Base-by-base conservation (phyloP, 2,113 vertebrate genomes). In the Phoenicopterus ruber region DNA sequence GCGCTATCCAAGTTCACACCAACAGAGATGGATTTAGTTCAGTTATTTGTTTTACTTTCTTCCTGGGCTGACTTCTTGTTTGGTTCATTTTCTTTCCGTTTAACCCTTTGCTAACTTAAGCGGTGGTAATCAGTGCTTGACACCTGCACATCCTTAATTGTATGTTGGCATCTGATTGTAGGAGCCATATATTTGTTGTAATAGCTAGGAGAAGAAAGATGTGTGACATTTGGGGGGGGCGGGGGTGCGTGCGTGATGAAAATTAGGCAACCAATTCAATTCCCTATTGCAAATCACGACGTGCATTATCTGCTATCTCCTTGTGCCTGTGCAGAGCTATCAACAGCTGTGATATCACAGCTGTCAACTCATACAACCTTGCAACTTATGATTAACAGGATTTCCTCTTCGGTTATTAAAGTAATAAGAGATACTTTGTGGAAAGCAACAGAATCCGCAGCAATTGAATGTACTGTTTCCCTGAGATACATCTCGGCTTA, bases 341-440 rank as follows among this genome's bases (percentile, higher is more conserved):
- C 93, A 84, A 15, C 91, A 86, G 90, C 74, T 91, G 78, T 83
- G 90, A 72, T 79, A 87, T 72, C 96, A 88, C 70, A 77, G 81
- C 87, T 91, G 78, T 58, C 95, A 95, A 49, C 78, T 70, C 66
- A 15, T 12, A 31, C 71, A 82, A 47, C 74, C 87, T 80, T 70
- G 38, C 31, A 58, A 90, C 67, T 93, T 76, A 69, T 32, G 82
- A 94, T 84, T 94, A 95, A 83, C 86, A 91, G 78, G 84, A 95
- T 90, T 95, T 97, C 93, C 96, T 95, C 71, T 61, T 90, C 6
- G 0, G 65, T 95, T 97, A 90, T 93, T 94, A 65, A 90, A 87
- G 70, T 58, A 94, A 85, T 82, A 97, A 52, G 82, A 82, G 52
- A 19, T 80, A 40, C 66, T 74, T 44, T 24, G 62, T 88, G 74